These are phyloP conservation scores for Apodemus speciosus DNA, from an alignment of 2,113 vertebrate species.

Conservation along the genomic window DNA sequence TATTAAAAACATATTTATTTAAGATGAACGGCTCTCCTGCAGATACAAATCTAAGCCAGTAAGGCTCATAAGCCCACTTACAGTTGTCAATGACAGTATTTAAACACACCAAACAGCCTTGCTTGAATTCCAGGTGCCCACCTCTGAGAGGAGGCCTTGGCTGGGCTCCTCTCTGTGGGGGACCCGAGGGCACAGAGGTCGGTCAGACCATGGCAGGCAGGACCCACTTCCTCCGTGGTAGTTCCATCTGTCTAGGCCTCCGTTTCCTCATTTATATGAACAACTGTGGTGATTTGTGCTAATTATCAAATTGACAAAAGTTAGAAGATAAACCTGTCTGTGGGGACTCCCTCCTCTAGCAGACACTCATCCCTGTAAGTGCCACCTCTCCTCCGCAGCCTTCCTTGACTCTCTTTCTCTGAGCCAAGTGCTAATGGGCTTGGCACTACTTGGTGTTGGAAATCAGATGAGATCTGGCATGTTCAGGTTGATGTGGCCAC, in stretches of 20 bases:
- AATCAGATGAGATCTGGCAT: not conserved
- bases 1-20: conserved; percentile 90
- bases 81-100: conserved; percentile 84
- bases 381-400: not conserved
- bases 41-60: conserved; percentile 85
- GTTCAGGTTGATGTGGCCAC: not conserved
- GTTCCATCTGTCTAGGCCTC: not conserved
- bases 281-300: not conserved
- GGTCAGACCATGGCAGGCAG: not conserved
- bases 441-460: not conserved
- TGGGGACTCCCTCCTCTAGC: not conserved
- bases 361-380: not conserved
- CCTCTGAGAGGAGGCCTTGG: not conserved
- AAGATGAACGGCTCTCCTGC: conserved; percentile 84
- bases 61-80: conserved; percentile 81
- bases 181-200: not conserved
- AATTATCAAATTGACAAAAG: not conserved
- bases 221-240: not conserved
- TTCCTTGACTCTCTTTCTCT: not conserved
- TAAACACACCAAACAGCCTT: conserved; percentile 79
- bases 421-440: not conserved
- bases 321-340: not conserved
- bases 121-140: conserved; percentile 76
- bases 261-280: not conserved
- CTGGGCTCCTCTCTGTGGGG: not conserved